Evolutionary conservation across 2,888 invertebrate species (phyloP), one percentile per base, ranked within the genome.

Genomic region (Pterostichus madidus): DNA sequence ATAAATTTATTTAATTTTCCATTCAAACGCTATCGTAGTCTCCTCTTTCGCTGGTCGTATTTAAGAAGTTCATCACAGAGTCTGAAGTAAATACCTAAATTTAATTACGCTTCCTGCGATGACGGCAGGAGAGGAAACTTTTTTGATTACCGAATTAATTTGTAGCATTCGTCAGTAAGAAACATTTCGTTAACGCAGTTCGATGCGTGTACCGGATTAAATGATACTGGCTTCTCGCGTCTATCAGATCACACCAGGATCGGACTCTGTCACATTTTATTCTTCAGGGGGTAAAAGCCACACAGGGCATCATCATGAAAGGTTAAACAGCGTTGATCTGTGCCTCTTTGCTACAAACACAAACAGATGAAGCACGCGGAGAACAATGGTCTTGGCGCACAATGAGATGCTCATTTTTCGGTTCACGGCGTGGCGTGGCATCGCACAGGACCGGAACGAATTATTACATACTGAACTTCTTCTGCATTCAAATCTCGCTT

Each of bases 111-210:
- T 35, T 56, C 59, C 56, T 11, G 15, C 35, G 52, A 35, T 39
- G 39, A 17, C 13, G 24, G 11, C 31, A 39, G 53, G 24, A 1
- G 24, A 35, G 78, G 35, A 59, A 53, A 78, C 61, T 78, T 78
- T 78, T 78, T 78, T 78, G 78, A 78, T 78, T 78, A 78, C 56
- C 78, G 59, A 61, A 78, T 78, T 78, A 78, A 78, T 59, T 78
- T 78, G 78, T 78, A 59, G 53, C 59, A 53, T 78, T 78, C 44
- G 17, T 17, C 61, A 39, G n/a, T 15, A 32, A 5, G 64, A n/a
- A 32, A 39, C 15, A 15, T 53, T 15, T 53, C 15, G n/a, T 53
- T 15, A 53, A n/a, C 53, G n/a, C 35, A 35, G 8, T 17, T 24
- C 24, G 11, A n/a, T 5, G 31, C 31, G 8, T 64, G 64, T 17